Conservation (phyloP, 1,140 invertebrate species). For the Papilio helenus region DNA sequence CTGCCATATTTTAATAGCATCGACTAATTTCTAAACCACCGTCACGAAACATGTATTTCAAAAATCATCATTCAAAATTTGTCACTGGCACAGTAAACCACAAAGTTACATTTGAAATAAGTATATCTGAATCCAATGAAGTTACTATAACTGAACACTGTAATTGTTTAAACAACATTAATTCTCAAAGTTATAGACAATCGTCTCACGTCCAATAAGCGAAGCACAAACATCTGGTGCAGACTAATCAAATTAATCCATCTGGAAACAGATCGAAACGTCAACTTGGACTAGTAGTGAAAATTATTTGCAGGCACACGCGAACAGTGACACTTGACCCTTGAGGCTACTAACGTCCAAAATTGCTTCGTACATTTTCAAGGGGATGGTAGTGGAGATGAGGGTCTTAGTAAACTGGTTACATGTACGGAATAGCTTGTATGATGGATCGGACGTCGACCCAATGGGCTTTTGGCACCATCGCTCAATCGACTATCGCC, state of each 20-base stretch:
- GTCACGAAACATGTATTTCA: too few relatives aligned
- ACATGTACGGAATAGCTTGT: conserved; percentile 62
- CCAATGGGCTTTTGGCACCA: conserved; percentile 76
- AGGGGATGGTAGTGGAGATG: conserved; percentile 34
- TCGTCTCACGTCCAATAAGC: conserved; percentile 63
- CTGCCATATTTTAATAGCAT: too few relatives aligned
- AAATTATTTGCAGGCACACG: conserved; percentile 75
- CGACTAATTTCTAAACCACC: too few relatives aligned
- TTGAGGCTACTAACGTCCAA: conserved; percentile 25
- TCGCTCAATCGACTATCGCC: conserved; percentile 78
- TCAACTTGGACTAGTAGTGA: conserved; percentile 74
- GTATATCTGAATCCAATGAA: background rate
- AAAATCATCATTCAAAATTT: too few relatives aligned
- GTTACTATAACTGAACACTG: too few relatives aligned
- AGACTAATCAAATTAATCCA: conserved; percentile 81
- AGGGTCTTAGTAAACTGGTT: conserved; percentile 56
- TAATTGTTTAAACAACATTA: background rate
- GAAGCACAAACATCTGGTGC: conserved; percentile 73
- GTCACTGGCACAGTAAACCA: too few relatives aligned
- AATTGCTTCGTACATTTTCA: conserved; percentile 34
- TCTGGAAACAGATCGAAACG: conserved; percentile 81
- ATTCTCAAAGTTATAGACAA: conserved; percentile 40
- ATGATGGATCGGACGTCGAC: conserved; percentile 77
- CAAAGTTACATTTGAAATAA: background rate
- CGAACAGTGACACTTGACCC: conserved; percentile 56